Evolutionary conservation across 1,140 invertebrate genomes (phyloP), one percentile per base, ranked within the genome.

Genomic region (Hetaerina americana): DNA sequence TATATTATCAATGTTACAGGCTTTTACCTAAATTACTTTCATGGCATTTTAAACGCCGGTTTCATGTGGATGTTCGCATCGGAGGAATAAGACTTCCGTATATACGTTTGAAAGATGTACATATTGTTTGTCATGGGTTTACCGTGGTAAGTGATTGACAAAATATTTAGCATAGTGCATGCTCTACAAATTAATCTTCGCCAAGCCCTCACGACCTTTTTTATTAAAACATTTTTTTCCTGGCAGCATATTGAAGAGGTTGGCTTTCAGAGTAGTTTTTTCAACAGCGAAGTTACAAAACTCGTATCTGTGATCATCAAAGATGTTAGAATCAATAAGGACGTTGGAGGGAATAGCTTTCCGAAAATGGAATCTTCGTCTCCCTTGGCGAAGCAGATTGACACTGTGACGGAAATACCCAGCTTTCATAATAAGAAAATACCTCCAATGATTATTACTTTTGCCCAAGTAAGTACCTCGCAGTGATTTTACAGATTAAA

Each of bases 251-350:
- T 96, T 73, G 92, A 95, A 77, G 89, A 93, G 80, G 87, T 95
- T 71, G 90, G 91, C 76, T 85, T 96, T 71, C 87, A 91, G 22
- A 96, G 93, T 79, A 95, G 93, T 82, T 90, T 95, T 78, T 87
- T 96, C 71, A 96, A 93, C 79, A 93, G 92, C 10, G 92, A 94
- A 74, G 90, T 93, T 26, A 93, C 91, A 25, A 97, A 96, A 82
- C 81, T 95, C 8, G 79, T 97, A 24, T 92, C 91, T 8, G 86
- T 97, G 27, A 88, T 94, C 26, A 87, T 95, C 74, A 86, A 87
- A 70, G 92, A 94, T 79, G 89, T 95, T 5, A 85, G 92, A 71
- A 88, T 97, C 70, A 93, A 93, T 73, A 92, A 93, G 79, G 88
- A 92, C 83, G 86, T 91, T 73, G 83, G 84, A 76, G 78, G 80